Evolutionary conservation across 2,113 vertebrate genomes (phyloP).

Genomic region (Ornithorhynchus anatinus): DNA sequence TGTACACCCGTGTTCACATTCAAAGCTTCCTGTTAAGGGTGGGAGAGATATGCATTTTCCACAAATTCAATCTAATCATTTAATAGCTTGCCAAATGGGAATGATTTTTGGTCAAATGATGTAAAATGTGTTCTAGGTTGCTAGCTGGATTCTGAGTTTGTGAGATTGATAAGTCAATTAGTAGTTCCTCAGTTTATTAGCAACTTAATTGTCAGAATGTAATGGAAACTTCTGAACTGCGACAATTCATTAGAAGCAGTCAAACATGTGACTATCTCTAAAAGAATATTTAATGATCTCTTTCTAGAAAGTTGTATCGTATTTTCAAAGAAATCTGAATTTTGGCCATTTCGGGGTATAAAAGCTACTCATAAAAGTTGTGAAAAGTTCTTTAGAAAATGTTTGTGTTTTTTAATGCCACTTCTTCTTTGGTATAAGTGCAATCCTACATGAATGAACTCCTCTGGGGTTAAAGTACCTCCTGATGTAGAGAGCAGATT

Average conservation of each 20-base stretch:
- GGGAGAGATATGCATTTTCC: slow-evolving; percentile 46
- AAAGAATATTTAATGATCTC: slow-evolving; percentile 42
- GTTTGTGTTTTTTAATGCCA: no score
- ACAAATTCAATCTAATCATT: slow-evolving; percentile 49
- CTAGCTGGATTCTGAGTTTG: slow-evolving; percentile 39
- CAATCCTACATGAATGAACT: no score
- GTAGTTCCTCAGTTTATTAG: slow-evolving; percentile 67
- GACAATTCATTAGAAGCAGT: slow-evolving; percentile 56
- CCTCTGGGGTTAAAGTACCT: no score
- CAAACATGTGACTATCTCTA: slow-evolving; percentile 40
- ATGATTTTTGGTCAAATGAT: slow-evolving; percentile 47
- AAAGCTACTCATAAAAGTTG: no score
- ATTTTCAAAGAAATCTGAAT: slow-evolving; percentile 15
- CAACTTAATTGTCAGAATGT: slow-evolving; percentile 66
- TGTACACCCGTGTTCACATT: slow-evolving; percentile 49
- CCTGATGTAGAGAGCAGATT: no score
- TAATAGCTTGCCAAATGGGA: slow-evolving; percentile 45
- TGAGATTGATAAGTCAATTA: slow-evolving; percentile 63
- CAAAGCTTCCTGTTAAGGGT: slow-evolving; percentile 55
- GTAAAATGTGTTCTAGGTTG: slow-evolving; percentile 49
- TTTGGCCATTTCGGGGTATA: not conserved
- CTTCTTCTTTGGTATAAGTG: no score
- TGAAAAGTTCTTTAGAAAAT: no score
- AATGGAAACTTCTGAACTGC: slow-evolving; percentile 70
- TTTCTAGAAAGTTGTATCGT: slow-evolving; percentile 23